Base-by-base conservation (phyloP, 2,797 vertebrate species). In the Neoniphon sammara region DNA sequence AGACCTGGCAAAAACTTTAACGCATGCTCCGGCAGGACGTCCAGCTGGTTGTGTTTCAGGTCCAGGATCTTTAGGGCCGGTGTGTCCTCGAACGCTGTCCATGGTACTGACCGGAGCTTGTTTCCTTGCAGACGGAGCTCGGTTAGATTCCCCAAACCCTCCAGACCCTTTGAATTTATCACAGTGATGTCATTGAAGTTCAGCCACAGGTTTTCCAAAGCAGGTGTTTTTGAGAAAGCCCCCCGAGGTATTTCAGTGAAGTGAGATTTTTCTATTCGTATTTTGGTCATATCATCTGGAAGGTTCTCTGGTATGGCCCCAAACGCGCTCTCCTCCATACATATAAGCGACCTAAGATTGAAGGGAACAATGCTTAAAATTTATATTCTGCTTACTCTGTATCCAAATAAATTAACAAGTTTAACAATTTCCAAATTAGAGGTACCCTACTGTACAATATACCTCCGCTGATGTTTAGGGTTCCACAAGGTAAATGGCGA, bases 61-160 rank as follows among this genome's bases (percentile, higher is more conserved):
- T 97, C 96, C 90, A 98, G 88, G 78, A 97, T 96, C 83, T 93
- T 95, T 14, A 98, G 93, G 20, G 67, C 68, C 0, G 94, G 95
- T 0, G 96, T 95, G 79, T 96, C 93, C 54, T 93, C 94, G 92
- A 98, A 98, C 25, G 93, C 95, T 91, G 96, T 97, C 96, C 97
- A 98, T 58, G 96, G 96, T 81, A 97, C 92, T 11, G 96, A 97
- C 12, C 93, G 88, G 57, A 98, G 89, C 69, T 95, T 96, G 92
- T 98, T 98, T 1, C 97, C 96, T 62, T 97, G 95, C 68, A 98
- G 85, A n/a, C 96, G 95, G 52, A 98, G 91, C 87, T 98, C 96
- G 3, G 94, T 95, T 64, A 98, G 79, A 82, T 92, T 92, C 0
- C 78, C 84, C 68, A 98, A 82, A 62, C 94, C 92, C 70, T 96